Evolutionary conservation across 2,797 vertebrate genomes (phyloP), one percentile per base, ranked within the genome.

Genomic region (Gambelia wislizenii): DNA sequence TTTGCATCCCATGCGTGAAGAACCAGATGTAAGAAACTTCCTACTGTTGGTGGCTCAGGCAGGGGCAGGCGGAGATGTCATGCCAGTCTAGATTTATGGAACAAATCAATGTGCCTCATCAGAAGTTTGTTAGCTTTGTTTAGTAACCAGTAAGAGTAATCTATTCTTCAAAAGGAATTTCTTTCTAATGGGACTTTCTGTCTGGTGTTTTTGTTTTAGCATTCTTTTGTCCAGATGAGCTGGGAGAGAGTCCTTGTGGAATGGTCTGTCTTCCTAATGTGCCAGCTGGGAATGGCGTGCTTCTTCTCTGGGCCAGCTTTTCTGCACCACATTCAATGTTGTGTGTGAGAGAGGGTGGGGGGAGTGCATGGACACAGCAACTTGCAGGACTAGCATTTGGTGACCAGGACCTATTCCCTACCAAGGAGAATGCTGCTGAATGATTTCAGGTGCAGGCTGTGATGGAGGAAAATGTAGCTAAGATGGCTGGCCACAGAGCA

Each of bases 1-100:
- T 99, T 98, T 97, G 97, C 97, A 98, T 98, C 97, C 98, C 98
- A 98, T 98, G 98, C 98, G 97, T 99, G 98, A 99, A 98, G 97
- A 98, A 97, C 97, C 98, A 98, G 98, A 98, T 98, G 98, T 98
- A 98, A 98, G 98, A 98, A 98, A 98, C 98, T 98, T 99, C 98
- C 98, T 98, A 97, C 98, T 96, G 61, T 90, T 85, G 94, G 89
- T 33, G 20, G 47, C 44, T n/a, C 20, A 89, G 85, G 93, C 92
- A 84, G 97, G 91, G 94, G 82, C 75, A 86, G 87, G 80, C 9
- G 7, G 72, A 42, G 20, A 30, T 9, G 0, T 87, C 92, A 95
- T 94, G 97, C 97, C 98, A 97, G 96, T 97, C 97, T 94, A 91
- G 97, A 98, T 98, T 98, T 97, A 97, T 97, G 97, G 97, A 97